phyloP scores from a whole-genome alignment of 2,797 vertebrate species.

The Lepus oiostolus region DNA sequence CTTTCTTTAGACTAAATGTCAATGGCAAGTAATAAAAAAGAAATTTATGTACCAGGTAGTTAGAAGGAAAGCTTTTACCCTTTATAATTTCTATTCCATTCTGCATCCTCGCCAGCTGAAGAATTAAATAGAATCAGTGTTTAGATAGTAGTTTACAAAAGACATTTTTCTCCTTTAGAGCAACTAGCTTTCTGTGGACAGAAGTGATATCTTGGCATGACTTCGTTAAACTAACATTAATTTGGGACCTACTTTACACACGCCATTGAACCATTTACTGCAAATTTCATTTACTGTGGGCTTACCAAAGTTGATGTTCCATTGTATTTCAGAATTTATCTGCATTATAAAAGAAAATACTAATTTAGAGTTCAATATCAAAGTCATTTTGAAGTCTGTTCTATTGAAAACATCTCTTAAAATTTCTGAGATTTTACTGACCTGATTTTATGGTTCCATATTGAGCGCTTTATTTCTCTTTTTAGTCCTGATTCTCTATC shows the following conservation, averaged over 20 bases:
- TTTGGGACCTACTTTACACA: neutral
- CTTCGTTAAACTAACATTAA: neutral
- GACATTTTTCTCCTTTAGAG: neutral
- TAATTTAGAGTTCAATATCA: conserved; percentile 9
- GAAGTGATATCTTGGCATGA: conserved; percentile 40
- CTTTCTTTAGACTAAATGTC: conserved; percentile 4
- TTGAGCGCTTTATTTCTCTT: neutral
- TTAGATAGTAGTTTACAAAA: conserved; percentile 3
- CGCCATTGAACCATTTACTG: neutral
- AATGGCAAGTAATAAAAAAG: neutral
- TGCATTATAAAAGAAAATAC: neutral
- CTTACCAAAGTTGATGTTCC: neutral
- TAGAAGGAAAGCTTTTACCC: neutral
- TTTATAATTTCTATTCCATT: neutral
- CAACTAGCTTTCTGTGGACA: neutral
- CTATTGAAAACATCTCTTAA: neutral
- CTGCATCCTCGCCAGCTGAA: neutral
- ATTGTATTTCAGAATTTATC: neutral
- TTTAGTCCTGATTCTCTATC: neutral
- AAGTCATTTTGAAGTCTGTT: neutral
- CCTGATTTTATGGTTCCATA: conserved; percentile 11
- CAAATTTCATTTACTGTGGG: conserved; percentile 8
- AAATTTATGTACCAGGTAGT: neutral
- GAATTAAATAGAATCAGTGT: conserved; percentile 8
- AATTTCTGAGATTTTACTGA: conserved; percentile 37